These are phyloP conservation scores for Cataglyphis hispanica DNA, from an alignment of 1,140 invertebrate genomes.

Conservation along the genomic window DNA sequence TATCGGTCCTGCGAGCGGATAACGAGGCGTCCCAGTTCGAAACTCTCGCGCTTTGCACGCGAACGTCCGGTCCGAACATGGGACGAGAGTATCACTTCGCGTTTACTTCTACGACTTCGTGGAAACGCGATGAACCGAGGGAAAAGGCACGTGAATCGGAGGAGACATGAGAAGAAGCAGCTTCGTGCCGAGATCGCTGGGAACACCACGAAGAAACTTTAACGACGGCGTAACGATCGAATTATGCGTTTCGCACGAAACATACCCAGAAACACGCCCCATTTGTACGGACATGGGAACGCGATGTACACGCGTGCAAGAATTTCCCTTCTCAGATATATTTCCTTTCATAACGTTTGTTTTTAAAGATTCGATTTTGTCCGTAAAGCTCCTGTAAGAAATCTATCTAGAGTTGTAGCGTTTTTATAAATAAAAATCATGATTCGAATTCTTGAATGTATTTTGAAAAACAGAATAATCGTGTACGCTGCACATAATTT, in stretches of 20 bases:
- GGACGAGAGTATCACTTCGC: constrained; percentile 41
- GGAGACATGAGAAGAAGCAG: background rate
- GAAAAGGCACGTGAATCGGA: constrained; percentile 12
- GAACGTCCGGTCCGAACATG: constrained; percentile 36
- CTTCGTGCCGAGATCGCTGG: constrained; percentile 52
- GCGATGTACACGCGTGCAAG: background rate
- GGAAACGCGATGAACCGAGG: constrained; percentile 44
- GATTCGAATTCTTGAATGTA: background rate
- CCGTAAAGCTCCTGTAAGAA: too few relatives aligned
- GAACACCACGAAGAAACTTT: constrained; percentile 33
- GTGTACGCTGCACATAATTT: background rate
- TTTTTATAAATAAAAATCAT: constrained; percentile 11
- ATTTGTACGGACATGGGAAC: constrained; percentile 41
- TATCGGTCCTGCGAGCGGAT: constrained; percentile 65
- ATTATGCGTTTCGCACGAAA: constrained; percentile 66
- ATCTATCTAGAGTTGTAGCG: background rate
- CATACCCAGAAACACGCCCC: constrained; percentile 61
- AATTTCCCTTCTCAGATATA: background rate
- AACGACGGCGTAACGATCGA: constrained; percentile 61
- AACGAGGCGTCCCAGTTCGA: constrained; percentile 73
- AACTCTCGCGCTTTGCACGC: constrained; percentile 71
- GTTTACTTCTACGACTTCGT: constrained; percentile 58
- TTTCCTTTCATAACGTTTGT: background rate
- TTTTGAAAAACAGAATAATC: background rate
- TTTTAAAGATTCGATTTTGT: background rate